Conservation (phyloP, 2,888 invertebrate genomes). For the Yponomeuta plumbellus region DNA sequence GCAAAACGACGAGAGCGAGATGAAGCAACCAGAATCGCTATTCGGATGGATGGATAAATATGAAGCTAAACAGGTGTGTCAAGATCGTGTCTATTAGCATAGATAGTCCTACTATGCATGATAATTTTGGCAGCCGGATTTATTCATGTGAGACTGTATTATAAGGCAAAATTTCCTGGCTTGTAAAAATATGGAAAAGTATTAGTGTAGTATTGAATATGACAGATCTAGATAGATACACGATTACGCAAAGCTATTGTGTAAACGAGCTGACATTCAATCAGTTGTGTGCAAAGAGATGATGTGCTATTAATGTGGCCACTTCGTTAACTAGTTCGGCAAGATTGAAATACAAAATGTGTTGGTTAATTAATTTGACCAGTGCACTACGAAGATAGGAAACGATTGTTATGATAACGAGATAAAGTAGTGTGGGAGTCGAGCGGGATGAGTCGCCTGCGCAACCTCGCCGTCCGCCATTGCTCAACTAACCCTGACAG, state of each 20-base stretch:
- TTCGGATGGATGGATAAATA: too few species aligned
- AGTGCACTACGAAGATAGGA: neutral
- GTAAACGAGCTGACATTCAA: neutral
- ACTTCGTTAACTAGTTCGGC: constrained; percentile 5
- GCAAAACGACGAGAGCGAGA: too few species aligned
- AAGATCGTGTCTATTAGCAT: too few species aligned
- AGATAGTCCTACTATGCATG: too few species aligned
- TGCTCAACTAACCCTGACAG: constrained; percentile 74
- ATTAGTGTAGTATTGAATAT: neutral
- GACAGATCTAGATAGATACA: neutral
- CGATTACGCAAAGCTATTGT: neutral
- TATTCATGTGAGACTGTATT: too few species aligned
- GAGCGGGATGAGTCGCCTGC: constrained; percentile 63
- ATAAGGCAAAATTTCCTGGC: too few species aligned
- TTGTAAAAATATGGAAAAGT: too few species aligned
- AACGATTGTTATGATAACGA: neutral
- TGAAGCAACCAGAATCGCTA: too few species aligned
- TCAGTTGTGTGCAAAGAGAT: constrained; percentile 4
- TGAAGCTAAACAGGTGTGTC: too few species aligned
- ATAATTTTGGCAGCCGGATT: too few species aligned
- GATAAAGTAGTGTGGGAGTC: constrained; percentile 26
- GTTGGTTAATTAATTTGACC: neutral
- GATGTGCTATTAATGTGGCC: constrained; percentile 3
- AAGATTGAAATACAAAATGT: neutral
- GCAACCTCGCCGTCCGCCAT: constrained; percentile 48